phyloP scores from a whole-genome alignment of 2,113 vertebrate genomes.

The Scartelaos histophorus region DNA sequence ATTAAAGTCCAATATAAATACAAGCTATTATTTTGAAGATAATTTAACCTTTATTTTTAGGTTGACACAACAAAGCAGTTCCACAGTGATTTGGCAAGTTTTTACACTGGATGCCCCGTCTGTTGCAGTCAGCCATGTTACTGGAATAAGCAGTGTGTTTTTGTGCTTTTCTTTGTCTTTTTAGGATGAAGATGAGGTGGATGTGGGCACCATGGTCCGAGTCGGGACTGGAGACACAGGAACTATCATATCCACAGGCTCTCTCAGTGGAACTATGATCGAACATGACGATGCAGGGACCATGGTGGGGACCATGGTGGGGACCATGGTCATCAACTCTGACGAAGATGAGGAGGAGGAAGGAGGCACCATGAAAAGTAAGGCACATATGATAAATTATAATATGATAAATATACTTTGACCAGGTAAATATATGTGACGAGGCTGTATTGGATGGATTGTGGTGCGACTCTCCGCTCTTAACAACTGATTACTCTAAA shows the following conservation, averaged over 20 bases:
- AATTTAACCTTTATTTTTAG: no score
- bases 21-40: no score
- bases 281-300: conserved; percentile 82
- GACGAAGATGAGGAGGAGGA: conserved; percentile 87
- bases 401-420: not conserved
- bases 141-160: no score
- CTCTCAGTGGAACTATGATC: conserved; percentile 82
- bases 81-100: no score
- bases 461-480: no score
- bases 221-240: conserved; percentile 77
- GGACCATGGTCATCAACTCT: conserved; percentile 93
- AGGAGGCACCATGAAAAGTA: conserved; percentile 92
- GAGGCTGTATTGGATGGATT: no score
- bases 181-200: conserved; percentile 90
- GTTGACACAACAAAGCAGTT: no score
- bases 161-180: not conserved
- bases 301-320: conserved; percentile 93
- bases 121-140: no score
- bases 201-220: conserved; percentile 92
- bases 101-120: no score
- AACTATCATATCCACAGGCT: conserved; percentile 83
- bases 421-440: no score
- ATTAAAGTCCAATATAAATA: no score
- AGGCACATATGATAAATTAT: not conserved
- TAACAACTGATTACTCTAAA: no score